Base-by-base conservation (phyloP, 2,797 vertebrate species). In the Staurois parvus region DNA sequence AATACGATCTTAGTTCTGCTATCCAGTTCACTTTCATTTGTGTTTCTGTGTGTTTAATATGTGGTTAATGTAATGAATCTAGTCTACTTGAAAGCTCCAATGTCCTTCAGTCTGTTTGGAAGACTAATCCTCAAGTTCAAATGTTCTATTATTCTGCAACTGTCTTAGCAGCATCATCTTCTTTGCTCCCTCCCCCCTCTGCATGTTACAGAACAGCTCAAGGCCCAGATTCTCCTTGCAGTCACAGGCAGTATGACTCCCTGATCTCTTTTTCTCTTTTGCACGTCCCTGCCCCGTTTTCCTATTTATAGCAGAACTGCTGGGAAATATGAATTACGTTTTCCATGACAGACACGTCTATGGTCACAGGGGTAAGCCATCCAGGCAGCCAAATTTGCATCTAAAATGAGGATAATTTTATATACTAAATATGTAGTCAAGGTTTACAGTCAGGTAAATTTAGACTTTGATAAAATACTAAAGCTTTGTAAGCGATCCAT, bases 261-360 rank as follows among this genome's bases (percentile, higher is more conserved):
- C 21, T 52, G 68, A 62, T 42, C 69, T 34, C 52, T 62, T 59
- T 52, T 8, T 26, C 70, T 26, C 29, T 40, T 56, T 24, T 56
- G n/a, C 13, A 13, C 30, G 6, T 79, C 29, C 40, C 56, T 30
- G 29, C 62, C 32, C 74, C 64, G 48, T 24, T 34, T 34, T 76
- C 48, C 79, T 86, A 86, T 86, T 81, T 81, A 86, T 86, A 86
- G 84, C 72, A 30, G 26, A 7, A 21, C 73, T 69, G 77, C 70
- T 62, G 28, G 73, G 84, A 81, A 76, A 81, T 72, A 42, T 62
- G 48, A 81, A n/a, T 2, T 17, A 29, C 37, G 21, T 29, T 85
- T 76, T 85, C 70, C 77, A 85, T 80, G 69, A 66, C 77, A 75
- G 56, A 66, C 29, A 42, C 48, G 30, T 19, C 45, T 81, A 40